Base-by-base conservation (phyloP, 2,113 vertebrate genomes). In the Morone saxatilis region DNA sequence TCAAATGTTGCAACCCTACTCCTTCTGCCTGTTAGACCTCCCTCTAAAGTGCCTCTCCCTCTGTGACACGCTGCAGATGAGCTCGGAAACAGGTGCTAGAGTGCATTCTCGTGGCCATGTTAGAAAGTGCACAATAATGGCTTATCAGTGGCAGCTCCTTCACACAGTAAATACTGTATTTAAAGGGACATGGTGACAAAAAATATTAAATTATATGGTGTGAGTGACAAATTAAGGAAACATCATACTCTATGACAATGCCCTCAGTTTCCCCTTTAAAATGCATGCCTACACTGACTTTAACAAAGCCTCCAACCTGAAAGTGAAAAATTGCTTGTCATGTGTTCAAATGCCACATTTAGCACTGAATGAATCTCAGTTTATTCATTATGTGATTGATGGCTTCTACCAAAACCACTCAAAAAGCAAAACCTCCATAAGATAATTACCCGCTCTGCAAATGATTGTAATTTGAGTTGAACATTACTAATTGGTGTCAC, bases 401-500 rank as follows among this genome's bases (percentile, higher is more conserved):
- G 47, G 54, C 20, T 84, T 80, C 80, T 56, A 80, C 50, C 72
- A 79, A 71, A 53, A 31, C 11, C 63, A 3, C 75, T 73, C 75
- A 59, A 13, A 82, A 76, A 84, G 71, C 83, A 80, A 41, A 78
- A 40, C 67, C 65, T 71, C 63, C n/a, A 4, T 53, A 51, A 78
- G 67, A 78, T 88, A 88, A 92, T 83, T 68, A 80, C 31, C 71
- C 31, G 1, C 80, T 83, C 25, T 71, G 45, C 61, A 85, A 88
- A 86, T 84, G 56, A 91, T 77, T 78, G 80, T 86, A 89, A 92
- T 88, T 83, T 79, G 65, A 88, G 67, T 61, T 80, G 75, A 89
- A 83, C 59, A 87, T 85, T 70, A 66, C 86, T 92, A 93, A 92
- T 92, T 92, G 80, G 68, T 89, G 72, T 87, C 80, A 85, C 81